A percentile compares a stretch with the other conserved stretches of the same genome.
Evolutionary conservation across 2,797 vertebrate species (phyloP).

Genomic region (Carcharodon carcharias): DNA sequence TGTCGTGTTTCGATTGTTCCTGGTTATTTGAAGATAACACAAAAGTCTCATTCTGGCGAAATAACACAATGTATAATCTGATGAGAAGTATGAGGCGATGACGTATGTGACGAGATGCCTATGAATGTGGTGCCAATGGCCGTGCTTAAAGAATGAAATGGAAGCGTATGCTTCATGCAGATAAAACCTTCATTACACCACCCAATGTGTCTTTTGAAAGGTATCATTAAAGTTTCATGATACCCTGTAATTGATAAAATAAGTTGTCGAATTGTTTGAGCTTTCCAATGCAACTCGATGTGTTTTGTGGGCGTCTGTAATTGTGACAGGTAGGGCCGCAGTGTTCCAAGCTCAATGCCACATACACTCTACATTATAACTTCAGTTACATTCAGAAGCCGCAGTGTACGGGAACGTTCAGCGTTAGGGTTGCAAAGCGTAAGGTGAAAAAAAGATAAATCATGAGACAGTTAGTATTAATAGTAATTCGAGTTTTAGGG

Average conservation of each 20-base stretch:
- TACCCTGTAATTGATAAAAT: background rate
- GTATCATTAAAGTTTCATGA: too few relatives aligned
- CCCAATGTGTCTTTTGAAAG: background rate
- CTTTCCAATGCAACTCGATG: background rate
- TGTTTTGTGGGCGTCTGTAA: background rate
- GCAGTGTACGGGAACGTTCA: background rate
- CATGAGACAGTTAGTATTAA: background rate
- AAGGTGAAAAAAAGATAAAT: background rate
- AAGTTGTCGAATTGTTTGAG: background rate
- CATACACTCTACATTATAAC: background rate
- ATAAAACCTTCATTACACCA: background rate
- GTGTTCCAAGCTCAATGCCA: background rate
- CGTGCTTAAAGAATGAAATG: background rate
- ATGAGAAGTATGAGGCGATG: background rate
- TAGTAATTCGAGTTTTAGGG: background rate
- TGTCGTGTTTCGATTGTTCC: accelerated
- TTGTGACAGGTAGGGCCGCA: background rate
- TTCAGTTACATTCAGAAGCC: background rate
- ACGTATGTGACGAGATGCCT: background rate
- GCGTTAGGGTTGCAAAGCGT: background rate
- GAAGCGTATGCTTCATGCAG: background rate
- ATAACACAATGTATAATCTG: background rate
- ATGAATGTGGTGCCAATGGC: too few relatives aligned
- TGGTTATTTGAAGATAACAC: background rate
- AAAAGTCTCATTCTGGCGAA: background rate